These are phyloP conservation scores for Scylla paramamosain DNA, from an alignment of 1,140 invertebrate species.

Conservation along the genomic window DNA sequence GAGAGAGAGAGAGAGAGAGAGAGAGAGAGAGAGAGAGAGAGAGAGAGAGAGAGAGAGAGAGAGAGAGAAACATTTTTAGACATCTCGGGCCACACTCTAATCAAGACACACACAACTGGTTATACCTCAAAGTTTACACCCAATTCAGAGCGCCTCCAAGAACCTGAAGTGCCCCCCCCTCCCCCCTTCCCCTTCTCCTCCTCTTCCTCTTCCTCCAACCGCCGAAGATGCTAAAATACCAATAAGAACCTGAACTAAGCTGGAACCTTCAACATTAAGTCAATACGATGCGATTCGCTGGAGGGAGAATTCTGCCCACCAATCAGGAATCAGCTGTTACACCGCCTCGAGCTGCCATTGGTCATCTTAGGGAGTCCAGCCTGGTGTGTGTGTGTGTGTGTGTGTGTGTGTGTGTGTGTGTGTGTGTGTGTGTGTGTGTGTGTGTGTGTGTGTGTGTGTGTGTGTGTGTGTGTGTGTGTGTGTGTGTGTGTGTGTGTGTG, in stretches of 20 bases:
- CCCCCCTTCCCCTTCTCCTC: neutral
- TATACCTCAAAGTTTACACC: neutral
- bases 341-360: neutral
- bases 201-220: neutral
- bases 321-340: neutral
- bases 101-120: neutral
- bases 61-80: neutral
- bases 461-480: conserved; percentile 8
- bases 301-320: neutral
- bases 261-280: conserved; percentile 23
- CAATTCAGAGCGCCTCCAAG: neutral
- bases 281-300: neutral
- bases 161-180: neutral
- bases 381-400: conserved; percentile 10
- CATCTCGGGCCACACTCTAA: neutral
- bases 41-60: neutral
- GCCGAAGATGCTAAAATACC: neutral
- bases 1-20: neutral
- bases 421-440: conserved; percentile 20
- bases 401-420: conserved; percentile 20
- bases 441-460: conserved; percentile 20
- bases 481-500: conserved; percentile 3
- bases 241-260: conserved; percentile 22
- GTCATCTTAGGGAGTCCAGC: neutral
- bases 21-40: neutral